phyloP scores from a whole-genome alignment of 1,140 invertebrate genomes.

The Heliconius hermathena region DNA sequence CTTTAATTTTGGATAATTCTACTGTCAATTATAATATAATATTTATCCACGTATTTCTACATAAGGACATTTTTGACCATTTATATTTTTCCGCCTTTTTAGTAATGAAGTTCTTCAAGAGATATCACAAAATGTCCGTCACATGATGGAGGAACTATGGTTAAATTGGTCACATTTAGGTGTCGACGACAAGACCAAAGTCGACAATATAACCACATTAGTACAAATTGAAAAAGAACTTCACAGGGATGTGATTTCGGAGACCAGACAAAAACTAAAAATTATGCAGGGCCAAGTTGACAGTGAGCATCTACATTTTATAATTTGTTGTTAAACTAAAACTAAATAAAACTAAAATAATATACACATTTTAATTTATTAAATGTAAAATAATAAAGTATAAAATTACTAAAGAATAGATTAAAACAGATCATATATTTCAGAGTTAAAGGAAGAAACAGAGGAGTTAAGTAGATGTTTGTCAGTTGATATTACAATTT shows the following conservation, averaged over 20 bases:
- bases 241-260: constrained; percentile 69
- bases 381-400: not conserved
- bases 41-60: too few relatives aligned
- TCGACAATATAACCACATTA: constrained; percentile 62
- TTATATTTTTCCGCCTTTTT: constrained; percentile 23
- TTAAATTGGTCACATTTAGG: constrained; percentile 74
- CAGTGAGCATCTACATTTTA: constrained; percentile 49
- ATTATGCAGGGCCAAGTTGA: constrained; percentile 66
- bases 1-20: not conserved
- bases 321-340: too few relatives aligned
- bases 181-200: constrained; percentile 63
- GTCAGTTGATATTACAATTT: constrained; percentile 67
- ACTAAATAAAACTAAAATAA: too few relatives aligned
- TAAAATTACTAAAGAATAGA: not conserved
- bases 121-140: constrained; percentile 61
- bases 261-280: constrained; percentile 65
- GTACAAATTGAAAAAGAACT: constrained; percentile 72
- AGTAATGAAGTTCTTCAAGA: constrained; percentile 66
- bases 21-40: not conserved
- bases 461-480: constrained; percentile 68
- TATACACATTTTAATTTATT: too few relatives aligned
- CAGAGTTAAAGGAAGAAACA: constrained; percentile 71
- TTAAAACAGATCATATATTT: constrained; percentile 12
- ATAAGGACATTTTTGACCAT: not conserved
- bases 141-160: constrained; percentile 73